Base-by-base conservation (phyloP, 2,888 invertebrate genomes). In the Melanostoma scalare region DNA sequence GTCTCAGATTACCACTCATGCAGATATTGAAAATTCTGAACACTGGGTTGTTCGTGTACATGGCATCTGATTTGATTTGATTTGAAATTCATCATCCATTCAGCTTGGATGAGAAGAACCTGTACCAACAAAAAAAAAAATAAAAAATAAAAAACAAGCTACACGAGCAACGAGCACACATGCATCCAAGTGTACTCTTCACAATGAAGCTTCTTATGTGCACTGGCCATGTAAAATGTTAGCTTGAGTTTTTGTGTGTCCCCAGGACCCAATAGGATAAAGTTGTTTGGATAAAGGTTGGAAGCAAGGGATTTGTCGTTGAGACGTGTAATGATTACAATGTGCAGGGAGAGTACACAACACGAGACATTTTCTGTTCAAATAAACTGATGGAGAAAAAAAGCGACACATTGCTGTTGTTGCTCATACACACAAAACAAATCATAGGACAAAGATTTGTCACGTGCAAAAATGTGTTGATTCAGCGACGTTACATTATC, bases 81-180 rank as follows among this genome's bases (percentile, higher is more conserved):
- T 65, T 65, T 52, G 20, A 65, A 65, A 65, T 65, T 65, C 50
- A 65, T 52, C 8, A 33, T 42, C 10, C 46, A 55, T 36, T 31
- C 30, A 46, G 3, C 10, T 10, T 20, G 30, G 9, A 20, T 52
- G n/a, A 31, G 38, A 50, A n/a, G 36, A 6, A 31, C 10, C 10
- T 4, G n/a, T 46, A 10, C 10, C 10, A 10, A 10, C 0, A 10
- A 4, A 46, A 10, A 1, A 3, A 10, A 3, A 46, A 5, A 42
- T n/a, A n/a, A n/a, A n/a, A n/a, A n/a, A n/a, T n/a, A 42, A 10
- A 3, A 46, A n/a, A 46, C 3, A 10, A 4, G 44, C 9, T 46
- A 46, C 20, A 20, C 3, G 10, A 4, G 10, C 44, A n/a, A 10
- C 4, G 10, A 42, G 44, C 20, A 20, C 20, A 40, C 30, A 48